phyloP scores from a whole-genome alignment of 2,888 invertebrate genomes.

The Scrobipalpa costella region DNA sequence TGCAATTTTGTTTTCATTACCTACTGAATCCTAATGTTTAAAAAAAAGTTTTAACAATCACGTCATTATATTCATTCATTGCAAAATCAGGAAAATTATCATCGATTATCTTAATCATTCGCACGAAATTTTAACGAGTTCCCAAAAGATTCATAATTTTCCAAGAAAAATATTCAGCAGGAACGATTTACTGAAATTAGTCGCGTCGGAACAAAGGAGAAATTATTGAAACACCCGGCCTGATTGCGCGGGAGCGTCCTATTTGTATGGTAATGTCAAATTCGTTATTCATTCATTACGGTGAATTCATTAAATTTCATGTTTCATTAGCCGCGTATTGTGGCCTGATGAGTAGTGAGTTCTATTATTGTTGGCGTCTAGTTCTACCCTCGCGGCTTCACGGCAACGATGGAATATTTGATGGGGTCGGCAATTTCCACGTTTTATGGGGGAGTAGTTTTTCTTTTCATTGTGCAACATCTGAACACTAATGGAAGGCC shows the following conservation, averaged over 20 bases:
- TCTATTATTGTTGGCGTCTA: neutral
- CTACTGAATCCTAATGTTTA: no score
- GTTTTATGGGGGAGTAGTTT: no score
- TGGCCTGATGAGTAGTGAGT: constrained; percentile 8
- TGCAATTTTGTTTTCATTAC: no score
- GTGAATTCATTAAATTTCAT: constrained; percentile 21
- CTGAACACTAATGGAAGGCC: no score
- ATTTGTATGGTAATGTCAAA: constrained; percentile 25
- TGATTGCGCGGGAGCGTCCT: constrained; percentile 14
- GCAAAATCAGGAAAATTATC: neutral
- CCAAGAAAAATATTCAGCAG: neutral
- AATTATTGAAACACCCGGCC: neutral
- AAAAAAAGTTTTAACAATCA: no score
- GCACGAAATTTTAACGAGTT: neutral
- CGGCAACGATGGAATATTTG: neutral
- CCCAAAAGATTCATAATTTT: neutral
- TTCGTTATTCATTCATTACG: constrained; percentile 26
- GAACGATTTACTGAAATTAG: constrained; percentile 6
- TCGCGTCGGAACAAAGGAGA: neutral
- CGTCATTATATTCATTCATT: no score
- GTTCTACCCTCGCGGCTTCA: neutral
- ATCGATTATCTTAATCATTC: constrained; percentile 4
- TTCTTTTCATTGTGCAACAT: no score
- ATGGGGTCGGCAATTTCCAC: neutral
- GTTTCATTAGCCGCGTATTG: constrained; percentile 20